Evolutionary conservation across 2,797 vertebrate genomes (phyloP), one percentile per base, ranked within the genome.

Genomic region (Chiroxiphia lanceolata): DNA sequence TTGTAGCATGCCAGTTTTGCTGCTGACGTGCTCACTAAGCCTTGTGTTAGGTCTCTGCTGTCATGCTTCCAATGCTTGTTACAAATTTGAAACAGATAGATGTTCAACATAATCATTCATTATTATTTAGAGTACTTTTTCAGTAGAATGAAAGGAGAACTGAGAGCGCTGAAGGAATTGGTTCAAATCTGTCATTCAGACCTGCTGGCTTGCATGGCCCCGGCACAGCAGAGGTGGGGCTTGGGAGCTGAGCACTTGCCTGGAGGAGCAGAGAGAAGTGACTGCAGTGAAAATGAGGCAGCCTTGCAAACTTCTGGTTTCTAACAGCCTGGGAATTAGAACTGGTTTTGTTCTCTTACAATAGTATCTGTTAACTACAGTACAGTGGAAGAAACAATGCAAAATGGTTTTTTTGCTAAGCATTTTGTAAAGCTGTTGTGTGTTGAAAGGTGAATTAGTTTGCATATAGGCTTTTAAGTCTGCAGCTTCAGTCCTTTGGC

Each of bases 231-330:
- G 61, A 48, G 61, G 11, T 38, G n/a, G 26, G 11, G 12, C 54
- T 75, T 2, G 0, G 31, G 45, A 48, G 29, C 2, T 56, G 21
- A 17, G 17, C 6, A 0, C 21, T 88, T 70, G 15, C n/a, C 15
- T 14, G 29, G 33, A 22, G 13, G 22, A 72, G 68, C 53, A 33
- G 18, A 65, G 51, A 38, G 60, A 78, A 26, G 18, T 64, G 57
- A 27, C 9, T 56, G 54, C 33, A 40, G 31, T 53, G 27, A 51
- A 34, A 59, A 9, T 34, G n/a, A 50, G 44, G 34, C 51, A 78
- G 40, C 56, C 26, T 34, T 53, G 23, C 56, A 68, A 27, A 67
- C 44, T 56, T 67, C 9, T 53, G 47, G 7, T 85, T 83, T 80
- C 40, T 34, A 4, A 19, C 48, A 71, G 45, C 31, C 45, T 48